Base-by-base conservation (phyloP, 1,140 invertebrate genomes). In the Brachionus rubens region DNA sequence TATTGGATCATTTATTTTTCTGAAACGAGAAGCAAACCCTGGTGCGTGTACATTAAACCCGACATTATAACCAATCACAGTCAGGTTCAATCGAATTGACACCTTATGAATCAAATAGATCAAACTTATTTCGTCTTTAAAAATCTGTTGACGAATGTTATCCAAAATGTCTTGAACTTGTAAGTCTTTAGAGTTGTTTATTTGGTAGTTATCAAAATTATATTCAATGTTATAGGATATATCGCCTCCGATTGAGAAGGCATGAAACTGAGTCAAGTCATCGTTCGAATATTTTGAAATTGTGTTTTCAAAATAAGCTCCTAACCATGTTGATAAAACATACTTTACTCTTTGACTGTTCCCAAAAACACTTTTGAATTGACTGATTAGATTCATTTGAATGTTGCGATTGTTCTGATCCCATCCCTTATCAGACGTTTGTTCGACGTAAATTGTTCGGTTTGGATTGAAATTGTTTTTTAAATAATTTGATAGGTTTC, bases 391-490 rank as follows among this genome's bases (percentile, higher is more conserved):
- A 65, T 65, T 43, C 59, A 65, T 65, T 65, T 65, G 59, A 2
- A 26, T 21, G 9, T 36, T 65, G 41, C 59, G 21, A 36, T 65
- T 65, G 16, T 65, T 65, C 21, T 14, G 24, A 26, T 65, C 24
- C 10, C 41, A 65, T 0, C 59, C 59, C 43, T 65, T 65, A n/a
- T 65, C 26, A 4, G 59, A 43, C 26, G 59, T 43, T 43, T 65
- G 59, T 65, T 65, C 59, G 5, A 65, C 40, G 14, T 65, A 65
- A 12, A 65, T 65, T 59, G 79, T 79, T 78, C 78, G 79, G 16
- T 79, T 46, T 48, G 78, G 79, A 33, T 77, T 78, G 1, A 81
- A 70, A 10, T 41, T 77, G 12, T 77, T 46, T 50, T 79, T 77
- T 4, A 79, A 70, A 16, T 78, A 26, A 4, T 62, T 28, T 9